These are phyloP conservation scores for Bolinopsis microptera DNA, from an alignment of 37 sponge, comb jelly and placozoan species.

Conservation along the genomic window DNA sequence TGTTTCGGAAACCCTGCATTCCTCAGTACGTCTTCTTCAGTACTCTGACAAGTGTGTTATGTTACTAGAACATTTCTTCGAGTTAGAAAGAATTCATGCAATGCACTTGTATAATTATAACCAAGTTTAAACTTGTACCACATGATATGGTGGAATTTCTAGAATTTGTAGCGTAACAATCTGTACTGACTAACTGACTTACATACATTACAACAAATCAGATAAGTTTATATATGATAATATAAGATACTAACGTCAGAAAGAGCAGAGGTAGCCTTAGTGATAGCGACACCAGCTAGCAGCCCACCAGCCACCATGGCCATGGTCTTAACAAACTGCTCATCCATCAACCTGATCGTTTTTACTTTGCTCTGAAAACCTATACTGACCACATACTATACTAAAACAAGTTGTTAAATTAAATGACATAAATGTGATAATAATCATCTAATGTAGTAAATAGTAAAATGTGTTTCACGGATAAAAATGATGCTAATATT, in stretches of 20 bases:
- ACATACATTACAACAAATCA: too few relatives aligned
- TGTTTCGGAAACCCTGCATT: constrained; percentile 59
- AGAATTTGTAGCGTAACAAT: too few relatives aligned
- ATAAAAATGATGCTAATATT: too few relatives aligned
- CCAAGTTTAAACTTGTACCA: neutral
- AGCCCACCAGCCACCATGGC: constrained; percentile 44
- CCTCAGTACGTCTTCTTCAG: constrained; percentile 33
- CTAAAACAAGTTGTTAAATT: too few relatives aligned
- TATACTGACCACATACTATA: neutral
- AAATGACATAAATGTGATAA: too few relatives aligned
- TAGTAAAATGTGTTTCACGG: too few relatives aligned
- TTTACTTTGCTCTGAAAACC: neutral
- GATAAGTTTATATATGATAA: too few relatives aligned
- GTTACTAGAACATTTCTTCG: too few relatives aligned
- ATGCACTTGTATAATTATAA: neutral
- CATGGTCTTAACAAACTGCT: neutral
- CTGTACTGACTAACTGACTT: too few relatives aligned
- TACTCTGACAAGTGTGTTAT: neutral
- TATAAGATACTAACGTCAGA: neutral
- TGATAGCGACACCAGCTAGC: constrained; percentile 46
- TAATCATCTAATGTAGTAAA: too few relatives aligned
- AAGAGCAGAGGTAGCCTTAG: constrained; percentile 34
- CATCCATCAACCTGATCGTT: neutral
- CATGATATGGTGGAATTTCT: too few relatives aligned
- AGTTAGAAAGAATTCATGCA: neutral